Evolutionary conservation across 2,797 vertebrate species (phyloP), one percentile per base, ranked within the genome.

Genomic region (Cynodonichthys magdalenae): DNA sequence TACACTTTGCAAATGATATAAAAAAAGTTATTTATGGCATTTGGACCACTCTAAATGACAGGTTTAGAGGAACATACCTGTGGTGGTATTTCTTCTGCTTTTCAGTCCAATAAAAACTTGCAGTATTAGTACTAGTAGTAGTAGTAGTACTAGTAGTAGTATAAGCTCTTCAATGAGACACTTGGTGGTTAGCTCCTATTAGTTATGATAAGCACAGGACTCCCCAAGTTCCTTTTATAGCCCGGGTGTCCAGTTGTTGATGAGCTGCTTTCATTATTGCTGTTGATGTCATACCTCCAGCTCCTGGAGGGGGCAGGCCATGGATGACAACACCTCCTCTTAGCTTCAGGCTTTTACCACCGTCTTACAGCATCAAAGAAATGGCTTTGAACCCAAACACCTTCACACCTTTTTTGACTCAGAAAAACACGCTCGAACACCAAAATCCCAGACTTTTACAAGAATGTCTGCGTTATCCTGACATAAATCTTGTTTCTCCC

Each of bases 231-330:
- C 83, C 85, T 91, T 93, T 91, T 93, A 94, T 93, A 93, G 83
- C 67, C 57, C 7, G 29, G 0, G 54, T 57, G 61, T 54, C 62
- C 75, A 56, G 63, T 86, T 82, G 89, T 92, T 89, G 90, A 93
- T 90, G 89, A 91, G 86, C 77, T 80, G 77, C 72, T 77, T 85
- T 92, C 89, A 91, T 92, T 91, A 91, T 75, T 85, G 77, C 82
- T 68, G 81, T 81, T 92, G 90, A 91, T 91, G 91, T 93, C 92
- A 93, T 71, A 82, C 74, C 72, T 76, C 75, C 64, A 72, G 76
- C 64, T 82, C 53, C 67, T 78, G 74, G 74, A 84, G 63, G 80
- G 63, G 81, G 65, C 65, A 56, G 81, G 83, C 64, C 60, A 84
- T 70, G 73, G 86, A 86, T 87, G 81, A 87, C 79, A 83, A 69